Evolutionary conservation across 2,888 invertebrate genomes (phyloP).

Genomic region (Atethmia centrago): DNA sequence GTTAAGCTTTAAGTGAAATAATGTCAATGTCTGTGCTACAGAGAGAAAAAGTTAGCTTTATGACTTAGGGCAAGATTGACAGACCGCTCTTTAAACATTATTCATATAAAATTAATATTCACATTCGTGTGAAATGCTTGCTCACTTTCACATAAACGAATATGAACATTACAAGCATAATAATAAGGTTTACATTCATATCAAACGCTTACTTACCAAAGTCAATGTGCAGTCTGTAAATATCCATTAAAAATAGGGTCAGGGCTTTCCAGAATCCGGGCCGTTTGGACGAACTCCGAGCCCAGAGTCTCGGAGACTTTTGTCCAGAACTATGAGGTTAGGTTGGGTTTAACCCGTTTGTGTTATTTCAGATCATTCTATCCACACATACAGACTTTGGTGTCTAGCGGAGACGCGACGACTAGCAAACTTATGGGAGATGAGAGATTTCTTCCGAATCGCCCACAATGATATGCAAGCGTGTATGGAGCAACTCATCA

Average conservation of each 20-base stretch:
- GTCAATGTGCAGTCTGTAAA: neutral
- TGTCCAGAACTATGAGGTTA: neutral
- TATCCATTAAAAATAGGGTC: neutral
- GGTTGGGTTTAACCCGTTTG: neutral
- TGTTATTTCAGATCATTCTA: constrained; percentile 92
- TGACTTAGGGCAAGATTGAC: no score
- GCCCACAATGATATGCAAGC: constrained; percentile 92
- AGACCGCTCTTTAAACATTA: neutral
- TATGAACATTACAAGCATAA: neutral
- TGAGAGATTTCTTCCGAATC: constrained; percentile 93
- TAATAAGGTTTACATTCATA: neutral
- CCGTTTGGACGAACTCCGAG: neutral
- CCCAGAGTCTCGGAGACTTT: neutral
- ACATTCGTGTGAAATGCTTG: neutral
- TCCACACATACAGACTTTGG: constrained; percentile 95
- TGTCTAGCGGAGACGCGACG: constrained; percentile 93
- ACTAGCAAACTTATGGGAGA: constrained; percentile 94
- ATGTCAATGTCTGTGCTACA: neutral
- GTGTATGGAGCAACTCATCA: constrained; percentile 90
- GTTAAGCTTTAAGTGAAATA: neutral
- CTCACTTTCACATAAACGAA: neutral
- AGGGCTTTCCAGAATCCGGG: neutral
- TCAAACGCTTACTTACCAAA: neutral
- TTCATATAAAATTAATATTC: neutral
- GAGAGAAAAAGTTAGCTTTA: neutral